Base-by-base conservation (phyloP, 2,113 vertebrate species). In the Coryphaenoides rupestris region DNA sequence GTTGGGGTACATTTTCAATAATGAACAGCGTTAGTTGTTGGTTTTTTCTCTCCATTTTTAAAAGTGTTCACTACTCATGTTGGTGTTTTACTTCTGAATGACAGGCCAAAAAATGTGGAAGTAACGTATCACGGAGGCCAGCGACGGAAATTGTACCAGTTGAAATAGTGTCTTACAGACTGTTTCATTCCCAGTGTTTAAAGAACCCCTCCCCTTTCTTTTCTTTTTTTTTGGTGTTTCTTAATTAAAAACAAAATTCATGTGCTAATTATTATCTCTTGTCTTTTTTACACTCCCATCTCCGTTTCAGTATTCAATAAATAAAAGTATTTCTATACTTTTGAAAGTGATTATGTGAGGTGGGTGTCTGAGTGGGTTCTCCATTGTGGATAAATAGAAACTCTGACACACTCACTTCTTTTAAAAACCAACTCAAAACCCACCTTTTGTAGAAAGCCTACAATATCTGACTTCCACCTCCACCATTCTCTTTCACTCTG, bases 161-260 rank as follows among this genome's bases (percentile, higher is more conserved):
- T 65, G 50, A 66, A 72, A 68, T 58, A 58, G 55, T 74, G 69
- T 79, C 75, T 57, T 53, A 71, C 1, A 16, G 70, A 40, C 68
- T 52, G n/a, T 77, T 76, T 33, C 68, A 72, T 76, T 80, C 73
- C 72, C 72, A 70, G 21, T 70, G 70, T 82, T 74, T 62, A 60
- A 79, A 73, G 55, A 46, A 79, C 52, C 69, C 53, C 4, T 63
- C 76, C 67, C 66, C 54, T 54, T 60, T 69, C 76, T 74, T 68
- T 63, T 74, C 65, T 65, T 49, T 58, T 59, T 69, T 77, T 74
- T 68, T 63, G 64, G 59, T 86, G 79, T 89, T 90, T 87, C 87
- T 80, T 87, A 84, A 89, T 83, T 88, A 90, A 89, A 90, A 84
- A 83, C 65, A 70, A 84, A 85, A 86, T 86, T 87, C 82, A 85